phyloP scores from a whole-genome alignment of 2,888 invertebrate species.

The Sarcophaga subvicina region DNA sequence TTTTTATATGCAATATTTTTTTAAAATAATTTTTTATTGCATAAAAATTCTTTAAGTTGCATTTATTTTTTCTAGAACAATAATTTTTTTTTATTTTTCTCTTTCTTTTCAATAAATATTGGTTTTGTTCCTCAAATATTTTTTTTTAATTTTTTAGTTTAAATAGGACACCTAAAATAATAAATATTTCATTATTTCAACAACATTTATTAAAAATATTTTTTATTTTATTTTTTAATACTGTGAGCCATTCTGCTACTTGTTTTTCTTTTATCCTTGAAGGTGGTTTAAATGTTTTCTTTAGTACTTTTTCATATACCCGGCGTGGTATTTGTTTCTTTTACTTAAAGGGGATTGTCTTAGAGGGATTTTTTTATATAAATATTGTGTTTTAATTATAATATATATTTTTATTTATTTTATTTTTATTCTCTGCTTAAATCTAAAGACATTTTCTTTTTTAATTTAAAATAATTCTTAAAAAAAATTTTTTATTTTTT shows the following conservation, averaged over 20 bases:
- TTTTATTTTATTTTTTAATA: background rate
- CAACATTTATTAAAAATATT: constrained; percentile 54
- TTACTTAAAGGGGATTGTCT: constrained; percentile 64
- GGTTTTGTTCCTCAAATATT: constrained; percentile 18
- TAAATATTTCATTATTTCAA: constrained; percentile 45
- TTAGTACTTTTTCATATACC: constrained; percentile 43
- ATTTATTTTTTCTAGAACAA: constrained; percentile 52
- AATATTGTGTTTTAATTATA: constrained; percentile 15
- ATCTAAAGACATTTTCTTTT: constrained; percentile 53
- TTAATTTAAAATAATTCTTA: constrained; percentile 58
- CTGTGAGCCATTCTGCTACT: background rate
- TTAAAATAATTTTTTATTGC: constrained; percentile 4
- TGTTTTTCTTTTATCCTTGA: constrained; percentile 35
- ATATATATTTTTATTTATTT: constrained; percentile 12
- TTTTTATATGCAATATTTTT: constrained; percentile 38
- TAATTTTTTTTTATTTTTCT: constrained; percentile 33
- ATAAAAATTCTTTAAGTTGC: constrained; percentile 20
- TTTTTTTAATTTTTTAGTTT: constrained; percentile 30
- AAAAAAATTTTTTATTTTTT: constrained; percentile 43
- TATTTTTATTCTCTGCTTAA: constrained; percentile 29
- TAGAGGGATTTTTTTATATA: constrained; percentile 17
- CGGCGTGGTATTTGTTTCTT: constrained; percentile 13
- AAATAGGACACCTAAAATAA: constrained; percentile 64
- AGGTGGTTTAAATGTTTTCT: constrained; percentile 59
- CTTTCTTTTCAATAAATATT: constrained; percentile 18